phyloP scores from a whole-genome alignment of 2,113 vertebrate genomes.

The Salvator merianae region DNA sequence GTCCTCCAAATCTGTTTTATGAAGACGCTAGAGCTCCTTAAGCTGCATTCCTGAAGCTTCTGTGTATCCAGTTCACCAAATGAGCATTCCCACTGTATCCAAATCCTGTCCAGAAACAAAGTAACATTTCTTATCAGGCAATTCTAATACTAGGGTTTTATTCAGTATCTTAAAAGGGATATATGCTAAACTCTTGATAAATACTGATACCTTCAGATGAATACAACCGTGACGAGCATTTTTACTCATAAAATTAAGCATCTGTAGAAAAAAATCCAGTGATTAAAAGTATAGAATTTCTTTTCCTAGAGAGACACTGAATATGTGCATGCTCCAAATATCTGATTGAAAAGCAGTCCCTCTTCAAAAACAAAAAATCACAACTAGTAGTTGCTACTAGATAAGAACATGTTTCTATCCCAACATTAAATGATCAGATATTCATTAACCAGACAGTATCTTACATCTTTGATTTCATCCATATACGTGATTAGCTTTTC shows the following conservation, averaged over 20 bases:
- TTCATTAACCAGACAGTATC: slow-evolving; percentile 37
- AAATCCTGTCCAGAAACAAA: no score
- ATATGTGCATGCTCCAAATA: neutral
- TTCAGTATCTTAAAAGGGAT: neutral
- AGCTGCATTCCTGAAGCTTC: no score
- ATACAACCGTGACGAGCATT: neutral
- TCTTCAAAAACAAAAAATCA: slow-evolving; percentile 28
- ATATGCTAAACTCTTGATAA: neutral
- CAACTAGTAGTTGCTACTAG: slow-evolving; percentile 14
- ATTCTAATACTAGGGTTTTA: neutral
- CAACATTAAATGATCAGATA: slow-evolving; percentile 4
- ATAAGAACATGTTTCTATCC: slow-evolving; percentile 16
- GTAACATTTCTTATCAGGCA: no score
- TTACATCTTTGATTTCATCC: slow-evolving; percentile 82
- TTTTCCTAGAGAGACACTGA: slow-evolving; percentile 24
- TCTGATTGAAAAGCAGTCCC: slow-evolving; percentile 21
- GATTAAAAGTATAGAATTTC: neutral
- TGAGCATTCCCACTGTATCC: no score
- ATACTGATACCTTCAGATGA: neutral
- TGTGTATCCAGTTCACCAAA: no score
- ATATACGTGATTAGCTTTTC: slow-evolving; percentile 85
- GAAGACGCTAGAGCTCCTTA: no score
- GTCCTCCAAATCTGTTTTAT: no score
- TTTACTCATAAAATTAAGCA: neutral
- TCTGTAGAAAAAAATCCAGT: neutral